A percentile compares a stretch with the other conserved stretches of the same genome.
These are phyloP conservation scores for Tachyglossus aculeatus DNA, from an alignment of 2,797 vertebrate genomes.

Conservation along the genomic window DNA sequence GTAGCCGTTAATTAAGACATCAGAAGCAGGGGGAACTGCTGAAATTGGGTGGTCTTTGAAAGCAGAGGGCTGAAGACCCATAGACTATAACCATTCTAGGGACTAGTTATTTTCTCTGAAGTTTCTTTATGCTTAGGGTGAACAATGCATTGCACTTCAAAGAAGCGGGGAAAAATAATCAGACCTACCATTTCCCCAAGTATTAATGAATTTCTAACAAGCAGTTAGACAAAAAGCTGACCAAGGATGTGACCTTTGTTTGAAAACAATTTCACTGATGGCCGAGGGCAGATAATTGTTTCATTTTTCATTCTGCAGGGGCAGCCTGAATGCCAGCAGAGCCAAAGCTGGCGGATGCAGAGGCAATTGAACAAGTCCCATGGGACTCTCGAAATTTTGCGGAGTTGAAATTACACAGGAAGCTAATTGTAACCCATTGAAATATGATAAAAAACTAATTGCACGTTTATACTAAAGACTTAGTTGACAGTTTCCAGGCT, in stretches of 20 bases:
- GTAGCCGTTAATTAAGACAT: no score
- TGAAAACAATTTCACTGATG: not conserved
- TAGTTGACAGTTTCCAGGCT: constrained; percentile 48
- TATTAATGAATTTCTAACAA: not conserved
- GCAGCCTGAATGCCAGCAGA: not conserved
- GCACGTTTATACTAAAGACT: constrained; percentile 5
- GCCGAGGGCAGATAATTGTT: not conserved
- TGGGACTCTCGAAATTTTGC: not conserved
- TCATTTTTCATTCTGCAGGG: not conserved
- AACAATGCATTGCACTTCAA: no score
- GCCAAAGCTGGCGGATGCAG: not conserved
- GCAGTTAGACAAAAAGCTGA: not conserved
- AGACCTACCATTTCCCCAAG: no score
- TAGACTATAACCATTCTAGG: no score
- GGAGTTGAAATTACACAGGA: constrained; percentile 13
- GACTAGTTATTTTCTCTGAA: no score
- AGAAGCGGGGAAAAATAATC: no score
- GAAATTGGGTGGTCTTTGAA: no score
- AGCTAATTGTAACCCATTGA: constrained; percentile 25
- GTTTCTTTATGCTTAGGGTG: no score
- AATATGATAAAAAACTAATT: constrained; percentile 14
- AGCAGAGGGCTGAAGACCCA: no score
- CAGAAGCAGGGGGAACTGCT: no score
- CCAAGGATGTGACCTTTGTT: not conserved
- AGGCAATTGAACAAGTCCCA: not conserved